Base-by-base conservation (phyloP, 2,888 invertebrate genomes). In the Ormyrus rosae region DNA sequence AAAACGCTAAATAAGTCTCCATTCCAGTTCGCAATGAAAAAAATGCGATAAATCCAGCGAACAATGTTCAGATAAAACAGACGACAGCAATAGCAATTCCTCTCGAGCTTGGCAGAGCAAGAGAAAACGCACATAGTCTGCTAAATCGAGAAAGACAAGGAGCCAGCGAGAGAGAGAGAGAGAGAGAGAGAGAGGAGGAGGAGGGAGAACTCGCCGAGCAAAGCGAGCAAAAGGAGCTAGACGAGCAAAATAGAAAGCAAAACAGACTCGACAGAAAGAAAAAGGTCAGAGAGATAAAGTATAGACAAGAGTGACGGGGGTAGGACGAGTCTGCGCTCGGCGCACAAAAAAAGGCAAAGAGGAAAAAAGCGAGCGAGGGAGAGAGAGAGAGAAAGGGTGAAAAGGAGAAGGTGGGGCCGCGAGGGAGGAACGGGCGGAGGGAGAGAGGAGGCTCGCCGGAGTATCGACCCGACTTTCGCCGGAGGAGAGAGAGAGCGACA, bases 381-480 rank as follows among this genome's bases (percentile, higher is more conserved):
- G 34, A 53, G 46, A 75, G 76, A 74, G 74, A 81, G 83, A 67
- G 75, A 82, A 75, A 56, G 78, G 71, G 80, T 78, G 80, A 79
- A 77, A 83, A 82, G 83, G 60, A 70, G 68, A 80, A 80, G 80
- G 83, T 78, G 75, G 83, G 76, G 83, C 81, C 83, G 79, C 84
- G 83, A 74, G 72, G 78, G 84, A 82, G 84, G 61, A 78, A 80
- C 81, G 63, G 61, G 48, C 11, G 67, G 8, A 53, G 55, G 13
- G 60, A 56, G 13, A 8, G 81, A 82, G 83, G 83, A 84, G 84
- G 83, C 86, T 84, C 86, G 89, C 87, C 86, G 87, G 88, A 89
- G 89, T 90, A 90, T 90, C 90, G 90, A 90, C 89, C 90, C 89
- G 87, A 84, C 84, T 87, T 83, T 83, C 82, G 83, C 81, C 77